Evolutionary conservation across 2,797 vertebrate genomes (phyloP), one percentile per base, ranked within the genome.

Genomic region (Tiaroga cobitis): DNA sequence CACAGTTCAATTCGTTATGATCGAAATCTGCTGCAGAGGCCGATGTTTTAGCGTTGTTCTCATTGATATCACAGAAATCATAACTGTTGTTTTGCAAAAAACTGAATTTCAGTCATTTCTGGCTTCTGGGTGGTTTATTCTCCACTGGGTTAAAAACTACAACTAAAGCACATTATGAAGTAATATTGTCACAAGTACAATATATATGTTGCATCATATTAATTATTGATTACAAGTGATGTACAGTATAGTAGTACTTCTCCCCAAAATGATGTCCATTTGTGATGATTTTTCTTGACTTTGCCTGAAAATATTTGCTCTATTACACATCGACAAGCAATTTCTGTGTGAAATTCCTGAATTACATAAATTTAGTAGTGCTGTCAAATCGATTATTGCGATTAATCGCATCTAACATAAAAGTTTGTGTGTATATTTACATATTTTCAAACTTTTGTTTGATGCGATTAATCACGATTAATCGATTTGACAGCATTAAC

Each of bases 131-230:
- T 74, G 81, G 26, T n/a, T 74, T 73, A 46, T 61, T 37, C 16
- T 49, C 21, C 29, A 39, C 21, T 37, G 67, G 79, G 75, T 29
- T 29, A 56, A 82, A 67, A 74, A 29, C 68, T 72, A 43, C 72
- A 81, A 65, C 24, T 63, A 37, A 89, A 89, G 87, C 87, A 88
- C 85, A 89, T 75, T 78, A 61, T 54, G n/a, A 83, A 32, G 73
- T 77, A 32, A 77, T 77, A 54, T 26, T 84, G 73, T 77, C 74
- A 56, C 49, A 78, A 56, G 34, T 34, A 56, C 34, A 78, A 49
- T 67, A 78, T 69, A 51, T 73, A 65, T 69, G 56, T 24, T 19
- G n/a, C 54, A 56, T 69, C 61, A 67, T 34, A 69, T 32, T 59
- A 78, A 68, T 54, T 15, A 67, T 83, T 21, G 63, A 67, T 37